A percentile compares a stretch with the other conserved stretches of the same genome.
Evolutionary conservation across 2,888 invertebrate species (phyloP).

Genomic region (Ellobium chinense): DNA sequence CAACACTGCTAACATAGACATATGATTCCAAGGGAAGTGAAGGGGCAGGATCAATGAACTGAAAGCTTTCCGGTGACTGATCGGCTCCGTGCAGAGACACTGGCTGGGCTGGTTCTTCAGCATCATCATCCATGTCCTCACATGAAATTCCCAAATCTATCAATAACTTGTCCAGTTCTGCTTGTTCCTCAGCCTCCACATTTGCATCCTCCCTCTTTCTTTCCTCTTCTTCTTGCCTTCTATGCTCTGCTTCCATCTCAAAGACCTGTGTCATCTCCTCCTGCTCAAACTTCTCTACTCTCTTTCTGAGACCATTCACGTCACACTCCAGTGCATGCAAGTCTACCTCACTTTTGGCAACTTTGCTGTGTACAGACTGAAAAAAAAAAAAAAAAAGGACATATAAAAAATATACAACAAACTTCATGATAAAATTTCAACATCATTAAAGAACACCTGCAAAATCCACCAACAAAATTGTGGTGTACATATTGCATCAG

Average conservation of each 20-base stretch:
- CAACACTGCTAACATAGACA: background rate
- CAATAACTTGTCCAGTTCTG: constrained; percentile 36
- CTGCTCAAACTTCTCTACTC: constrained; percentile 13
- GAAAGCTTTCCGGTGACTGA: background rate
- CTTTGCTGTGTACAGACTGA: constrained; percentile 37
- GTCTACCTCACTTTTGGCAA: constrained; percentile 40
- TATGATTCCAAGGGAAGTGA: background rate
- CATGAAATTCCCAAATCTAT: constrained; percentile 33
- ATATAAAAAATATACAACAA: background rate
- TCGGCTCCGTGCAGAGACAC: background rate
- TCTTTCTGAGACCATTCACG: constrained; percentile 28
- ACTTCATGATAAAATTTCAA: background rate
- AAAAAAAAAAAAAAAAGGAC: constrained; percentile 36
- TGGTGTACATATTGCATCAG: too few relatives aligned
- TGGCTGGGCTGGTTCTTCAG: constrained; percentile 10
- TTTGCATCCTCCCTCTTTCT: background rate
- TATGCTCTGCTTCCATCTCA: constrained; percentile 15
- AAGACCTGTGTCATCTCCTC: constrained; percentile 20
- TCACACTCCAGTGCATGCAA: constrained; percentile 40
- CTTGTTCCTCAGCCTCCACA: constrained; percentile 22
- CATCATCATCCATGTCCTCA: background rate
- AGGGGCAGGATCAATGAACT: background rate
- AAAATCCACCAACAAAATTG: background rate
- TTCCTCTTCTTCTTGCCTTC: constrained; percentile 7
- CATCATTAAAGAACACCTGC: background rate